Conservation (phyloP, 2,888 invertebrate genomes). For the Drosophila colorata region DNA sequence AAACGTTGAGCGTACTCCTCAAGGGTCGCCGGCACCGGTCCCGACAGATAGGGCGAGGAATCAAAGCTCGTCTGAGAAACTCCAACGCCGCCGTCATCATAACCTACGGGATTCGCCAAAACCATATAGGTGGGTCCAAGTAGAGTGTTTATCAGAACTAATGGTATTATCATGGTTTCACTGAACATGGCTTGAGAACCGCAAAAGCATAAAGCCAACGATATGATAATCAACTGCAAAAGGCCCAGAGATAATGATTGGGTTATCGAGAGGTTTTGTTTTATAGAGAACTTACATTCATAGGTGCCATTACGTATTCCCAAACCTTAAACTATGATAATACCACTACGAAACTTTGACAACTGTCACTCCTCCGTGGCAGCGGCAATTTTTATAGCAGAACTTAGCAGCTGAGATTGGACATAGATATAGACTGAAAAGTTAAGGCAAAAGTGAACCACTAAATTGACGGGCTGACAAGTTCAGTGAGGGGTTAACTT, state of each 20-base stretch:
- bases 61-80: too few species aligned
- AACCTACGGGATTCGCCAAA: not conserved
- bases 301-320: not conserved
- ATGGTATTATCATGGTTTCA: too few species aligned
- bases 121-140: not conserved
- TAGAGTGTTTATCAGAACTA: too few species aligned
- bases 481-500: slow-evolving; percentile 15
- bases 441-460: not conserved
- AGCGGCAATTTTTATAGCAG: slow-evolving; percentile 40
- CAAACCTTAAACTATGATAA: slow-evolving; percentile 1
- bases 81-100: too few species aligned
- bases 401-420: not conserved
- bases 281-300: slow-evolving; percentile 14
- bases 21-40: too few species aligned
- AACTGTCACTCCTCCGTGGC: slow-evolving; percentile 14
- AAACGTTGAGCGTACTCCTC: too few species aligned
- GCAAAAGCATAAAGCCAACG: not conserved
- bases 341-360: slow-evolving; percentile 15
- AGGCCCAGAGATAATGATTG: not conserved
- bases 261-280: too few species aligned
- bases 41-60: too few species aligned
- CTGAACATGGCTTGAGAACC: not conserved
- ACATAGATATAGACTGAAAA: not conserved
- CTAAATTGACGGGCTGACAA: not conserved
- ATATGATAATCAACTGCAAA: slow-evolving; percentile 16